Conservation (phyloP, 92 coral and sea anemone genomes). For the Blastomussa wellsi region DNA sequence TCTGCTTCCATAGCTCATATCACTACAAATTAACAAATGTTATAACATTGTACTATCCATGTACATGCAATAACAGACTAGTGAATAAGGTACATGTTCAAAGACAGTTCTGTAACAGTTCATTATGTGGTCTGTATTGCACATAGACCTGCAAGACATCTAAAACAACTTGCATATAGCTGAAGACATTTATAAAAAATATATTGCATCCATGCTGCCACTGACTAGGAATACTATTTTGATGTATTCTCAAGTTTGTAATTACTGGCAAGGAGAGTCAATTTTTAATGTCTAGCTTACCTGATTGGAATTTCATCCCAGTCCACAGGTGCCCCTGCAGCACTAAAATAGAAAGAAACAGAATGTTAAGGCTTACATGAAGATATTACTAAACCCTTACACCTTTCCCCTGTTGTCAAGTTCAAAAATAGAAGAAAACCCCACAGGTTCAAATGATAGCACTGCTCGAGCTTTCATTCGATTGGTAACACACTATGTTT, state of each 20-base stretch:
- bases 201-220: no score
- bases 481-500: no score
- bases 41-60: not conserved
- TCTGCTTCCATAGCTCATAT: conserved; percentile 91
- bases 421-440: no score
- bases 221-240: no score
- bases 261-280: not conserved
- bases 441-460: not conserved
- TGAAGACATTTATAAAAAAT: no score
- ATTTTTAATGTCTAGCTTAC: conserved; percentile 22
- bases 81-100: not conserved
- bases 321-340: conserved; percentile 95
- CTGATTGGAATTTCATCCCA: conserved; percentile 99
- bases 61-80: not conserved
- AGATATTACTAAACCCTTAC: no score
- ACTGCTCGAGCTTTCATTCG: not conserved
- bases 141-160: no score
- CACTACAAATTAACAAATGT: conserved; percentile 56
- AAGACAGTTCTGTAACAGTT: no score
- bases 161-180: no score
- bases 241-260: no score
- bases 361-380: not conserved
- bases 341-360: conserved; percentile 46
- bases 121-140: no score
- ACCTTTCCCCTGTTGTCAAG: no score